These are phyloP conservation scores for Macropis europaea DNA, from an alignment of 2,888 invertebrate genomes.

Conservation along the genomic window DNA sequence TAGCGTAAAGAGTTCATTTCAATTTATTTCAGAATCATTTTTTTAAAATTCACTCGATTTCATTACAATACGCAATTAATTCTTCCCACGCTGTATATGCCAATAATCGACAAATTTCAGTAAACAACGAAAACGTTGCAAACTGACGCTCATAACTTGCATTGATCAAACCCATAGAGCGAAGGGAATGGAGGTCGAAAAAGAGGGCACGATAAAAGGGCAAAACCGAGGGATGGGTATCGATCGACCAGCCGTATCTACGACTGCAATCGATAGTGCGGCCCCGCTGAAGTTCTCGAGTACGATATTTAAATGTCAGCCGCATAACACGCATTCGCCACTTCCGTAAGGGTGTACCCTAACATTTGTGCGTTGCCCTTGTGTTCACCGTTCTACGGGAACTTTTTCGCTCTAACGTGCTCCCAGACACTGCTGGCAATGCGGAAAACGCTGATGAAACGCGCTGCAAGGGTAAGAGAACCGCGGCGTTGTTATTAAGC, in stretches of 20 bases:
- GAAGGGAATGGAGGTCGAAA: slow-evolving; percentile 40
- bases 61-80: no score
- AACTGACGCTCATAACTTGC: no score
- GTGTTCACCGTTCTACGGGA: slow-evolving; percentile 34
- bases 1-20: no score
- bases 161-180: no score
- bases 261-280: slow-evolving; percentile 71
- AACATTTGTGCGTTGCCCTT: slow-evolving; percentile 69
- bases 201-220: slow-evolving; percentile 30
- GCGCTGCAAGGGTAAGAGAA: neutral
- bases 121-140: no score
- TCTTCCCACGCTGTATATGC: no score
- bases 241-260: slow-evolving; percentile 62
- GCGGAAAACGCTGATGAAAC: neutral
- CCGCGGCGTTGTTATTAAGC: slow-evolving; percentile 69
- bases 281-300: slow-evolving; percentile 57
- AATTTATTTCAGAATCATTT: no score
- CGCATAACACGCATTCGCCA: slow-evolving; percentile 73
- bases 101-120: no score
- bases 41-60: no score
- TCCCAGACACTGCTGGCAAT: neutral
- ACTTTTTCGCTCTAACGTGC: slow-evolving; percentile 27
- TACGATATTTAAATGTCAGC: slow-evolving; percentile 79
- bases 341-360: slow-evolving; percentile 63
- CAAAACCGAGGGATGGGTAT: slow-evolving; percentile 17